phyloP scores from a whole-genome alignment of 1,140 invertebrate genomes.

The Uloborus diversus region DNA sequence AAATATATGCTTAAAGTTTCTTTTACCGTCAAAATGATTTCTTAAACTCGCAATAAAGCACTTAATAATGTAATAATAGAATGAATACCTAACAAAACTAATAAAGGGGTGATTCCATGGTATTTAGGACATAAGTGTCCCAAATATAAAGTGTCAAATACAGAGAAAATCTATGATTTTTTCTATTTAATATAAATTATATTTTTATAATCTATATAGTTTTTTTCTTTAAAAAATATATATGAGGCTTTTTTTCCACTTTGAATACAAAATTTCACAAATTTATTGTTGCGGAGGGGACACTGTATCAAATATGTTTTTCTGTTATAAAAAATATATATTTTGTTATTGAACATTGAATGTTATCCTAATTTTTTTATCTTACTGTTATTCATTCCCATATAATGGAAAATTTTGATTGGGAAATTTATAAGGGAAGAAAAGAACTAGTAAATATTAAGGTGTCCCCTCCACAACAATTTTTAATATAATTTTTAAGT shows the following conservation, averaged over 20 bases:
- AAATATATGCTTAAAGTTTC: no score
- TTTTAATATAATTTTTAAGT: not conserved
- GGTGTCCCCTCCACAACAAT: not conserved
- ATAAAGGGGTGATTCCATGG: not conserved
- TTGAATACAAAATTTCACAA: not conserved
- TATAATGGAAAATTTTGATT: not conserved
- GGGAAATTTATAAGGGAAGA: not conserved
- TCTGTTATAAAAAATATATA: not conserved
- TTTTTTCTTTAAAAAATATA: not conserved
- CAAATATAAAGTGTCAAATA: not conserved
- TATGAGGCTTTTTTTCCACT: no score
- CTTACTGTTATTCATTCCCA: not conserved
- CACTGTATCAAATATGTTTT: no score
- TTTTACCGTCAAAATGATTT: no score
- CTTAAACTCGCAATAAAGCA: no score
- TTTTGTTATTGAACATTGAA: not conserved
- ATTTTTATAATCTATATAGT: not conserved
- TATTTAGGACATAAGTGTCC: not conserved
- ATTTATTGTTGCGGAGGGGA: not conserved
- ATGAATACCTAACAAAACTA: no score
- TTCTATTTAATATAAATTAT: not conserved
- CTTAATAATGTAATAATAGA: no score
- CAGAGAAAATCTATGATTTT: not conserved
- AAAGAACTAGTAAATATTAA: not conserved
- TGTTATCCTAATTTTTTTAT: no score